phyloP scores from a whole-genome alignment of 1,140 invertebrate species.

The Drosophila seguyi region DNA sequence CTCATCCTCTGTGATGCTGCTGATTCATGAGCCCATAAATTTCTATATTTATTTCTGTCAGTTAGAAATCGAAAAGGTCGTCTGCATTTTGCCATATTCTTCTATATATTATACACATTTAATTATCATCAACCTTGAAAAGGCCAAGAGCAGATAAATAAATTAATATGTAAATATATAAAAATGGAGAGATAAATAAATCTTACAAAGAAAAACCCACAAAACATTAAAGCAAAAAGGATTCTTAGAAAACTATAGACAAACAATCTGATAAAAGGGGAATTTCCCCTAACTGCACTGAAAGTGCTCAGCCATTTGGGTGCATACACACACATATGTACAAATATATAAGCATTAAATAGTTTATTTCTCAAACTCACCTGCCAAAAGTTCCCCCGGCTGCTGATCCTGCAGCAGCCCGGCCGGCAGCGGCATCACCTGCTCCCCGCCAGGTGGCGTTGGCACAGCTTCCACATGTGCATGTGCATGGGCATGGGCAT shows the following conservation, averaged over 20 bases:
- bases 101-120: neutral
- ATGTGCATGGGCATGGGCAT: slow-evolving; percentile 32
- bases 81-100: slow-evolving; percentile 6
- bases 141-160: neutral
- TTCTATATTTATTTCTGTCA: slow-evolving; percentile 3
- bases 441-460: slow-evolving; percentile 17
- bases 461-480: slow-evolving; percentile 8
- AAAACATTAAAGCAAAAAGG: too few relatives aligned
- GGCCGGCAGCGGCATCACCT: slow-evolving; percentile 40
- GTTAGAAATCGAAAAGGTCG: slow-evolving; percentile 10
- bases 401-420: slow-evolving; percentile 64
- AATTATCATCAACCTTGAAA: neutral
- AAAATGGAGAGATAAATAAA: neutral
- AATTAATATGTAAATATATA: neutral
- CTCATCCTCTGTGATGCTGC: neutral
- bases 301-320: neutral
- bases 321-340: neutral
- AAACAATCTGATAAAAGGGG: neutral
- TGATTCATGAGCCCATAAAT: slow-evolving; percentile 6
- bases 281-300: neutral
- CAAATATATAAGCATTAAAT: neutral
- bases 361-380: slow-evolving; percentile 34
- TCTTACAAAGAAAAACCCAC: neutral
- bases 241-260: neutral
- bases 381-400: slow-evolving; percentile 61